Evolutionary conservation across 2,113 vertebrate genomes (phyloP).

Genomic region (Oceanodroma tethys): DNA sequence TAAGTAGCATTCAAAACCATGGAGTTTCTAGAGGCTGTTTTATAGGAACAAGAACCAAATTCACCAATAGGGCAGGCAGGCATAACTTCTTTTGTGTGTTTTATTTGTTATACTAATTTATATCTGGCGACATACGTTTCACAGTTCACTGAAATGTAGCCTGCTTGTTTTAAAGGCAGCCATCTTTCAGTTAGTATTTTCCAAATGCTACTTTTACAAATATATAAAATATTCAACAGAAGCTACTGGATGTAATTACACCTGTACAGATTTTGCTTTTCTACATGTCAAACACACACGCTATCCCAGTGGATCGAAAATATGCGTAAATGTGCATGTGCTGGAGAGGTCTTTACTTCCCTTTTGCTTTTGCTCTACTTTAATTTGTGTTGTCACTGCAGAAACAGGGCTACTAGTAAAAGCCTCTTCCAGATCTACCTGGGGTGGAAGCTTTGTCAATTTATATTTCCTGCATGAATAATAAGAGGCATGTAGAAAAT

Average conservation of each 20-base stretch:
- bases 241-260: background rate
- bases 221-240: background rate
- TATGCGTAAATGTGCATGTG: background rate
- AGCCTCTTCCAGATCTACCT: background rate
- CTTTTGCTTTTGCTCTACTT: background rate
- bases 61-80: background rate
- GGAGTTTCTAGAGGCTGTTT: conserved; percentile 30
- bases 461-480: background rate
- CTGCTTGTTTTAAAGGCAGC: background rate
- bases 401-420: background rate
- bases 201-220: background rate
- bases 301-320: background rate
- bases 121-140: background rate
- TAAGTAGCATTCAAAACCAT: background rate
- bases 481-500: background rate
- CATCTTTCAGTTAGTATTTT: background rate
- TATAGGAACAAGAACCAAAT: background rate
- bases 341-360: background rate
- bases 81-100: background rate
- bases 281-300: background rate
- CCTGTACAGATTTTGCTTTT: background rate
- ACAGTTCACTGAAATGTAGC: background rate
- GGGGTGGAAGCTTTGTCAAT: background rate
- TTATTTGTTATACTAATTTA: background rate
- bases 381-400: background rate